Base-by-base conservation (phyloP, 2,113 vertebrate species). In the Epinephelus cyanopodus region DNA sequence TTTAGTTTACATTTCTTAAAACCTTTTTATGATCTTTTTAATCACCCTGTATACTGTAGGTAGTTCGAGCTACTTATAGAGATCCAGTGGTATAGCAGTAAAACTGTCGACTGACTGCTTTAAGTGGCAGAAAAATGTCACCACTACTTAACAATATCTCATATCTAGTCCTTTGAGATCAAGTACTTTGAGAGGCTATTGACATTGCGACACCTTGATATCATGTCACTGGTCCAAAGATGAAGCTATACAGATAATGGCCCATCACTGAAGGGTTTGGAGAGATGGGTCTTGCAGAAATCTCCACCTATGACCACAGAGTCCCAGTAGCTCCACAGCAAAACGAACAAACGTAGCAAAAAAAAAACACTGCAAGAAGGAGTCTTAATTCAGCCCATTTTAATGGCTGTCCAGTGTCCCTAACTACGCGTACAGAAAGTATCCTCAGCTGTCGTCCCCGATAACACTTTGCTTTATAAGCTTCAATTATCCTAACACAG, bases 401-500 rank as follows among this genome's bases (percentile, higher is more conserved):
- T 58, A 82, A 78, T 52, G 70, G 74, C 57, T 48, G 64, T 47
- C 70, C 50, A 69, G 5, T 71, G 61, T 37, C 61, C 25, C 33
- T 25, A 60, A 70, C 63, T n/a, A 8, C 42, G 45, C 60, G 21
- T 64, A 60, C 70, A 54, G 33, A 29, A 12, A 48, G 69, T 54
- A 65, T 62, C 66, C 71, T 72, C 62, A 58, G 67, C 72, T 77
- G 67, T 58, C 68, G 33, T 61, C 25, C 54, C 53, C 2, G 39
- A 47, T 73, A 42, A 73, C 50, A 27, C 13, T 75, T 70, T 50
- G 27, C 47, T 66, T 45, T 25, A n/a, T 42, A 53, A 81, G 48
- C 58, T 77, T 74, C 81, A 73, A 70, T 65, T 84, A 70, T 63
- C 53, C 29, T 12, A 14, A 48, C 27, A 53, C 29, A 39, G 50